These are phyloP conservation scores for Melieria picta DNA, from an alignment of 2,888 invertebrate species.

Conservation along the genomic window DNA sequence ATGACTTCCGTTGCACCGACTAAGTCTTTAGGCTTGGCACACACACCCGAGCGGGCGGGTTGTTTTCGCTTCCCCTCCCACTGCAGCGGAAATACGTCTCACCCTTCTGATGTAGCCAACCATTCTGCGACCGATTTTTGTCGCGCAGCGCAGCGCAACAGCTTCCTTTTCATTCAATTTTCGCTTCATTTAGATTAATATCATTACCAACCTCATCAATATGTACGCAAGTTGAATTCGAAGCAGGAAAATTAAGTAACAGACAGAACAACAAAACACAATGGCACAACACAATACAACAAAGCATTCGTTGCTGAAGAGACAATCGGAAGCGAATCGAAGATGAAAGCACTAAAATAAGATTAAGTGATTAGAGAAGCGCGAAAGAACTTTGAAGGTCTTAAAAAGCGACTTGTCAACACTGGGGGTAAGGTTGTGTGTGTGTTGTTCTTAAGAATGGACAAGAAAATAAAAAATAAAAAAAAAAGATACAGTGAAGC, in stretches of 20 bases:
- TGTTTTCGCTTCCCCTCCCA: no score
- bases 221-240: not conserved
- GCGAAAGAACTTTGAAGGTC: conserved; percentile 36
- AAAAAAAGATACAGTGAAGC: no score
- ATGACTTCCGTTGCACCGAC: no score
- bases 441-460: no score
- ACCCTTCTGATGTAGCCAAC: no score
- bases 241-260: not conserved
- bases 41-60: no score
- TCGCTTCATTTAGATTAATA: conserved; percentile 43
- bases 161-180: conserved; percentile 37
- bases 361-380: conserved; percentile 51
- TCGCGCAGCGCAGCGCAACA: conserved; percentile 30
- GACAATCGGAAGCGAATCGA: conserved; percentile 22
- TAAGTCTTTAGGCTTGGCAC: no score
- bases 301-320: conserved; percentile 10
- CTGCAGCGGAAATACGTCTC: no score
- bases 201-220: conserved; percentile 32
- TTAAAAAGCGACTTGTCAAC: conserved; percentile 27
- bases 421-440: conserved; percentile 2
- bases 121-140: not conserved
- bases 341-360: conserved; percentile 51
- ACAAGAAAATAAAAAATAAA: no score
- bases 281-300: not conserved
- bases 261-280: no score